Base-by-base conservation (phyloP, 2,888 invertebrate species). In the Tetranychus piercei region DNA sequence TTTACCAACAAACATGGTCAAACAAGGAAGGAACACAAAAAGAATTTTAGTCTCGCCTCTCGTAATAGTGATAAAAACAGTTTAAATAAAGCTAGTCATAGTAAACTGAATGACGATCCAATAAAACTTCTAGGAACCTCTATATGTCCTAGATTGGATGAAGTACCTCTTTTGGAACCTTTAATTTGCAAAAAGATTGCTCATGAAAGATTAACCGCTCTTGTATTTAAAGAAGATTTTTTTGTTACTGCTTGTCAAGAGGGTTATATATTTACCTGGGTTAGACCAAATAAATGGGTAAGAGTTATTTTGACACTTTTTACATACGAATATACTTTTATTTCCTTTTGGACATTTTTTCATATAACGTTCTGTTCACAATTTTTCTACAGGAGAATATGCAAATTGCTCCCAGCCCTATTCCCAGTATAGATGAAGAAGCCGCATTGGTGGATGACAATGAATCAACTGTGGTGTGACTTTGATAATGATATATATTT, bases 201-300 rank as follows among this genome's bases (percentile, higher is more conserved):
- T 75, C 94, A 95, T 82, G 99, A 99, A 85, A 87, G 97, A 80
- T 86, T 99, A 80, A 96, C 96, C 78, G 90, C 94, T 80, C 85
- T 99, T 80, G 88, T 91, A 83, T 99, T 99, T 86, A 88, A 94
- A 79, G 90, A 93, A 81, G 96, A 96, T 84, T 94, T 92, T 84
- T 88, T 96, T 82, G 88, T 96, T 79, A 94, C 94, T 78, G 94
- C 95, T 79, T 97, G 97, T 85, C 97, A 97, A 83, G 97, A 99
- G 85, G 99, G 97, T 78, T 91, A 92, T 84, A 92, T 99, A 77
- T 94, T 92, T 84, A 97, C 97, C 78, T 99, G 97, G 97, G 94
- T 95, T 79, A 86, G 99, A 80, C 97, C 97, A 77, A 88, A 87
- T 77, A 69, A 23, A 69, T 69, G 69, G 69, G 69, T 69, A 69